Evolutionary conservation across 2,888 invertebrate genomes (phyloP).

Genomic region (Agrilus biguttatus): DNA sequence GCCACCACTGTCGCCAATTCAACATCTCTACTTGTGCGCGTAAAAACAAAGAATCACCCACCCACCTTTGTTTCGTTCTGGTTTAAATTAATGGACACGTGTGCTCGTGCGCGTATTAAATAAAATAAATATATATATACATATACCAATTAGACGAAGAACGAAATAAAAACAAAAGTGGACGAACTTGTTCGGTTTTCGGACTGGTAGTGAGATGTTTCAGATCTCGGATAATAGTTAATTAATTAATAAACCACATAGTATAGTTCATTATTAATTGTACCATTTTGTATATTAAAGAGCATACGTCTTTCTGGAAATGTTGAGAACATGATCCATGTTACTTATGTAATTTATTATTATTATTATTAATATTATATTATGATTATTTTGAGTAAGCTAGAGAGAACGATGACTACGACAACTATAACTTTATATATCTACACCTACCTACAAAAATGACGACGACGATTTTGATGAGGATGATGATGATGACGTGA

Average conservation of each 20-base stretch:
- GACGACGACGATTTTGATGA: too few relatives aligned
- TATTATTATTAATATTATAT: slow-evolving; percentile 14
- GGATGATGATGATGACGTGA: slow-evolving; percentile 3
- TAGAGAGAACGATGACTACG: too few relatives aligned
- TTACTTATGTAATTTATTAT: slow-evolving; percentile 32
- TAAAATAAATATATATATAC: too few relatives aligned
- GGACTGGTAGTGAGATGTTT: slow-evolving; percentile 14
- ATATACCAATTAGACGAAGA: background rate
- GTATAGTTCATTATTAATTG: slow-evolving; percentile 29
- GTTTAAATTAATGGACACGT: too few relatives aligned
- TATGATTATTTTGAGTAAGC: too few relatives aligned
- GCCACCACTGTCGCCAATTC: too few relatives aligned
- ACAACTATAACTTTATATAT: too few relatives aligned
- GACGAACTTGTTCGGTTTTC: background rate
- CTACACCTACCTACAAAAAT: too few relatives aligned
- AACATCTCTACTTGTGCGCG: too few relatives aligned
- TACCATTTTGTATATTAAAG: slow-evolving; percentile 37
- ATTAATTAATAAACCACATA: slow-evolving; percentile 23
- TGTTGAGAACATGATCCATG: slow-evolving; percentile 30
- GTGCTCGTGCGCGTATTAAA: too few relatives aligned
- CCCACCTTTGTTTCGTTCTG: too few relatives aligned
- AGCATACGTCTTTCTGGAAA: slow-evolving; percentile 32
- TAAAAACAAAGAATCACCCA: too few relatives aligned
- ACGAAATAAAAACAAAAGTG: slow-evolving; percentile 1
- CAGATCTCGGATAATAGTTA: slow-evolving; percentile 25